Conservation (phyloP, 2,888 invertebrate species). For the Caenorhabditis sp. region DNA sequence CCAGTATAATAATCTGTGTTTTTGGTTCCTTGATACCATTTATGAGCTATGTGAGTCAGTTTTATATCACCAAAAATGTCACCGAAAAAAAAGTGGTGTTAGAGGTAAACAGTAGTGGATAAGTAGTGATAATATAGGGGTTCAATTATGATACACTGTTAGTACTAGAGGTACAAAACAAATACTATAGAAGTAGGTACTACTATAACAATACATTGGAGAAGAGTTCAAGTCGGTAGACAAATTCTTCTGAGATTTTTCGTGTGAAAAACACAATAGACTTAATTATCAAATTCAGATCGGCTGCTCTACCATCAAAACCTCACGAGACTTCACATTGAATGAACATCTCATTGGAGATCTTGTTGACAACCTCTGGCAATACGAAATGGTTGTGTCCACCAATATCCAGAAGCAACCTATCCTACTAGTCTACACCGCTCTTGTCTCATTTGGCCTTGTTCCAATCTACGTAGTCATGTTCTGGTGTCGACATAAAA, state of each 20-base stretch:
- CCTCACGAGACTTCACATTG: background rate
- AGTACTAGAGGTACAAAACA: no score
- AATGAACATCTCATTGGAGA: conserved; percentile 17
- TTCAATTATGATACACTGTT: no score
- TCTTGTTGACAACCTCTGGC: conserved; percentile 17
- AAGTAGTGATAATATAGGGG: no score
- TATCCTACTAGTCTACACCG: conserved; percentile 9
- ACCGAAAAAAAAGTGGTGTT: no score
- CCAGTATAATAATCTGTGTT: conserved; percentile 17
- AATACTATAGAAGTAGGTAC: no score
- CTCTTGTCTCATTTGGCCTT: conserved; percentile 18
- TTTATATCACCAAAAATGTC: no score
- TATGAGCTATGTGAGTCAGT: background rate
- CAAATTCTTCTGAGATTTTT: no score
- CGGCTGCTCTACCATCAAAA: conserved; percentile 14
- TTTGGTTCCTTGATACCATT: conserved; percentile 25
- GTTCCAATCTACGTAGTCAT: conserved; percentile 28
- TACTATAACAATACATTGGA: no score
- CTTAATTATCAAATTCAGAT: no score
- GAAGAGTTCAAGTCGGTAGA: no score
- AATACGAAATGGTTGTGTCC: conserved; percentile 27
- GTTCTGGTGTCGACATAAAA: conserved; percentile 35
- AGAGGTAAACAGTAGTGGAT: no score
- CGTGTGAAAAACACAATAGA: no score
- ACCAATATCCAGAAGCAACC: conserved; percentile 26